Evolutionary conservation across 2,113 vertebrate species (phyloP).

Genomic region (Cryptotis parvus): DNA sequence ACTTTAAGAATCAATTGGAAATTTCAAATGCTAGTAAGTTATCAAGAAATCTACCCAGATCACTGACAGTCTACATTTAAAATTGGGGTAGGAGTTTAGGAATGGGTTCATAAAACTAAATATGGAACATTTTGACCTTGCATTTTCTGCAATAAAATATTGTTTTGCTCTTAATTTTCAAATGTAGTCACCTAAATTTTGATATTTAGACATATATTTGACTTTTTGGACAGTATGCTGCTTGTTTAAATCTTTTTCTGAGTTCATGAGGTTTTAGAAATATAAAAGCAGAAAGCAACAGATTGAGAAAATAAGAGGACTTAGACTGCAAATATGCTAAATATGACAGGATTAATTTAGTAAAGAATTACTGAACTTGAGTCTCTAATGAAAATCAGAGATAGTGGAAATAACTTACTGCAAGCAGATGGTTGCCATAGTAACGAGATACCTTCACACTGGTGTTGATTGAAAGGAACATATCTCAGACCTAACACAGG

Average conservation of each 20-base stretch:
- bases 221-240: not conserved
- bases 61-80: not conserved
- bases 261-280: not conserved
- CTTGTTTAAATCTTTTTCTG: constrained; percentile 10
- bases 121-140: not conserved
- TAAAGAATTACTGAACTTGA: constrained; percentile 42
- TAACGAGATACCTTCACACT: constrained; percentile 29
- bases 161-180: not conserved
- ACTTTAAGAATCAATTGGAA: not conserved
- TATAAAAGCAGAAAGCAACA: constrained; percentile 24
- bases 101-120: not conserved
- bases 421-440: constrained; percentile 57
- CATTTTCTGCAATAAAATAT: constrained; percentile 4
- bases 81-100: not conserved
- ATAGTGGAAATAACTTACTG: constrained; percentile 59
- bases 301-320: constrained; percentile 4
- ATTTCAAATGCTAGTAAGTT: not conserved
- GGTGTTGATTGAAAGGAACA: constrained; percentile 52
- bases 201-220: not conserved
- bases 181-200: not conserved
- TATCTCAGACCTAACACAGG: constrained; percentile 30
- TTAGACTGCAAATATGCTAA: constrained; percentile 32
- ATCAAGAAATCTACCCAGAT: not conserved
- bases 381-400: constrained; percentile 57
- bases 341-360: constrained; percentile 45